Evolutionary conservation across 1,140 invertebrate species (phyloP), one percentile per base, ranked within the genome.

Genomic region (Globodera rostochiensis): DNA sequence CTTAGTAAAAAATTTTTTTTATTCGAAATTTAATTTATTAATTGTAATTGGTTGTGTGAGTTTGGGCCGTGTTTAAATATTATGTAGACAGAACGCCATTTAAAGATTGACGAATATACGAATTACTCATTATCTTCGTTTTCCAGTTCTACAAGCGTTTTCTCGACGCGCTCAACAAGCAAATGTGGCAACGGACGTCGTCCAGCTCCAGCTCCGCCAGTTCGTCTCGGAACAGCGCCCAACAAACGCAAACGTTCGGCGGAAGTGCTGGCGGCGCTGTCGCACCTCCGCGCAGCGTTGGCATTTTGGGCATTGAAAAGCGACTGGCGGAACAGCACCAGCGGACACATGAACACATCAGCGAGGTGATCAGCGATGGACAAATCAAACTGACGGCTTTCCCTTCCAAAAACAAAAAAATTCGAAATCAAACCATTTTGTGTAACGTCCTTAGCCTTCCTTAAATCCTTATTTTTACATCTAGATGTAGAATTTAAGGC

Each of bases 291-390:
- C 73, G 81, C 45, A 77, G 74, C 84, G 94, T 93, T 73, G 97
- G 97, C 73, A 98, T 98, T 87, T 94, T 95, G 77, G 96, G 96
- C 13, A 98, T 98, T 88, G 96, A 99, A 91, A 93, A 95, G 87
- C 94, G 94, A 86, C 92, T 98, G 74, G 93, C 96, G 90, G 94
- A 95, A 87, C 94, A 95, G 88, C 94, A 96, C 66, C 94, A 94
- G 90, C 94, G 93, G 45, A 96, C 95, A 0, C 95, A 97, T 91
- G 93, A 94, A 87, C 95, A 94, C 90, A 98, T 99, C 85, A 89
- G 85, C 80, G 88, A 88, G 88, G 87, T 88, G 80, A 75, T 57
- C 77, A 47, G 21, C 11, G 11, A 60, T 60, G 1, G 11, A 13
- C 8, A 25, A 25, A 25, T 25, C 25, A 25, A 60, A 60, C 11